Evolutionary conservation across 1,140 invertebrate species (phyloP), one percentile per base, ranked within the genome.

Genomic region (Rhagoletis zephyria): DNA sequence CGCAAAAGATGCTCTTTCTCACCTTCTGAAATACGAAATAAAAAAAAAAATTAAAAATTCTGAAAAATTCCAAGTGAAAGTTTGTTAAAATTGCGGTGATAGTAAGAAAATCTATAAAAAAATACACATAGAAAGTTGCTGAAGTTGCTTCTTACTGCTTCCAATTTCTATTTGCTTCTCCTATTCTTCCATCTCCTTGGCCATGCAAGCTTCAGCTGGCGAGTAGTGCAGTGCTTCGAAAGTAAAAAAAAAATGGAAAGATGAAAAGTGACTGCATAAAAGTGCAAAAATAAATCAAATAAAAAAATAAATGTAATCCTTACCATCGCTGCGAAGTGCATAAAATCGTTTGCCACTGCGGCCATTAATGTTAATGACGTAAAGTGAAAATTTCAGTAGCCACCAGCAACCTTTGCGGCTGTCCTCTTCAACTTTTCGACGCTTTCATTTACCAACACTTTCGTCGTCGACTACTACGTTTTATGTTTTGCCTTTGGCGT

Each of bases 401-500:
- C 48, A n/a, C 12, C 74, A 81, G n/a, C 7, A 81, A 30, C 40
- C 45, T 48, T 14, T 45, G 14, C 5, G 16, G 19, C 48, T 14
- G 4, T 56, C n/a, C 19, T 6, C n/a, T n/a, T 30, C 14, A 42
- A 74, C 70, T 45, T n/a, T 14, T 74, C 30, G 14, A n/a, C 59
- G 19, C 45, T 81, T 16, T 14, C 12, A 30, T n/a, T 30, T 45
- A 9, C 42, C 42, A 74, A 9, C 16, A 12, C 61, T 14, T 14
- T 45, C 67, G 67, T 12, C 40, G 42, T 14, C 42, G 42, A 74
- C 40, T 74, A 10, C 74, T 56, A 56, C 19, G 48, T 81, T 81
- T 51, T 56, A 48, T 81, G 74, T n/a, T 81, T 56, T 48, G 74
- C 74, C 16, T 51, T 81, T 81, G 74, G 74, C 48, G n/a, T 30